phyloP scores from a whole-genome alignment of 2,113 vertebrate species.

The Gnathonemus echidnorhynchus region DNA sequence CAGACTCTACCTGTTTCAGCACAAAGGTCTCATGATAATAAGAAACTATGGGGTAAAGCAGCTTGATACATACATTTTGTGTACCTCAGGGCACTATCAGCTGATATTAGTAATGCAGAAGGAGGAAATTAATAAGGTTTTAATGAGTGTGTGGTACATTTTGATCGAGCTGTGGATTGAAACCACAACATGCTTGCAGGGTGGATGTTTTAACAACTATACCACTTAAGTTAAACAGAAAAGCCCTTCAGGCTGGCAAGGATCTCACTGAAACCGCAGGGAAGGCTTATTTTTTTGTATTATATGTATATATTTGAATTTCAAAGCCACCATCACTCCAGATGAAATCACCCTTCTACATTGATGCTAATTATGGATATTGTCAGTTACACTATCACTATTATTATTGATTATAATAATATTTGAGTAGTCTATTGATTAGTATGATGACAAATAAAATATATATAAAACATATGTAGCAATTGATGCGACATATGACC shows the following conservation, averaged over 20 bases:
- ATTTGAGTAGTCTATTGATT: too few relatives aligned
- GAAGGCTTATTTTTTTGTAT: neutral
- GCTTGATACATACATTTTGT: neutral
- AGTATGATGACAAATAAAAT: too few relatives aligned
- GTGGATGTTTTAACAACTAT: neutral
- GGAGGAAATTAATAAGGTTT: neutral
- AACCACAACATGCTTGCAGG: neutral
- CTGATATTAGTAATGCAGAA: neutral
- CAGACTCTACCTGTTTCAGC: neutral
- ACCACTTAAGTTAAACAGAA: neutral
- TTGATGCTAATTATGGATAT: neutral
- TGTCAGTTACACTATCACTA: too few relatives aligned
- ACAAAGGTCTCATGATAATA: neutral
- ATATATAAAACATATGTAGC: too few relatives aligned
- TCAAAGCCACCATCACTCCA: neutral
- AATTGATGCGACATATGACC: too few relatives aligned
- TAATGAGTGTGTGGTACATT: neutral
- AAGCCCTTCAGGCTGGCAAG: neutral
- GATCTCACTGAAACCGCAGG: neutral
- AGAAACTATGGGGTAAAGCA: too few relatives aligned
- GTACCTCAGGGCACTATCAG: neutral
- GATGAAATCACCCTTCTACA: neutral
- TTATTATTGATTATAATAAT: too few relatives aligned
- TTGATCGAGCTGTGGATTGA: constrained; percentile 6
- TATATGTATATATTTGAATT: neutral